These are phyloP conservation scores for Spodoptera exigua DNA, from an alignment of 2,888 invertebrate species.

Conservation along the genomic window DNA sequence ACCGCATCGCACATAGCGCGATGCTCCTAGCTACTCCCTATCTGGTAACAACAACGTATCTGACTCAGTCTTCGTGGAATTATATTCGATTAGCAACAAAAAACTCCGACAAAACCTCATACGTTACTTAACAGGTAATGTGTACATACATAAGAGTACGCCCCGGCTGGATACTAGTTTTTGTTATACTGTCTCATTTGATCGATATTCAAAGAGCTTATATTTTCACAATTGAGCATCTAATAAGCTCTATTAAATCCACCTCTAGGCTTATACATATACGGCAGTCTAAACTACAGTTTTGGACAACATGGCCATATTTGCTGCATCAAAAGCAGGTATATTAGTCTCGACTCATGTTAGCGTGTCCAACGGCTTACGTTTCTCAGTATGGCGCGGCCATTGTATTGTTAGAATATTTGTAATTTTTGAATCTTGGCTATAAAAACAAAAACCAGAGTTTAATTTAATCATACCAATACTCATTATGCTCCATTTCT, in stretches of 20 bases:
- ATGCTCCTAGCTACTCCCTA: constrained; percentile 63
- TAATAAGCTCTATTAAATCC: constrained; percentile 71
- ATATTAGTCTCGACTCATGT: constrained; percentile 32
- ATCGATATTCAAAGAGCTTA: constrained; percentile 71
- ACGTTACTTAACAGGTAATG: constrained; percentile 25
- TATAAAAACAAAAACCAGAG: constrained; percentile 15
- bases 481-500: too few relatives aligned
- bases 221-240: constrained; percentile 70
- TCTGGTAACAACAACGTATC: constrained; percentile 50
- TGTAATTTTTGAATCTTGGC: constrained; percentile 23
- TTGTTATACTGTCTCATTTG: constrained; percentile 61
- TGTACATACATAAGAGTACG: constrained; percentile 34
- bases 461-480: background rate
- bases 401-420: constrained; percentile 17
- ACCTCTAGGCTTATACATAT: constrained; percentile 61
- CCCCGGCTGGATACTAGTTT: constrained; percentile 41
- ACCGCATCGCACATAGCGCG: constrained; percentile 75
- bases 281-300: constrained; percentile 63
- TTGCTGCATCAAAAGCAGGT: constrained; percentile 12
- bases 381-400: constrained; percentile 10
- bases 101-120: constrained; percentile 32
- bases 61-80: constrained; percentile 36
- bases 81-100: constrained; percentile 28
- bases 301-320: constrained; percentile 60
- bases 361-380: constrained; percentile 46